Conservation (phyloP, 2,797 vertebrate genomes). For the Lithobates sylvaticus region DNA sequence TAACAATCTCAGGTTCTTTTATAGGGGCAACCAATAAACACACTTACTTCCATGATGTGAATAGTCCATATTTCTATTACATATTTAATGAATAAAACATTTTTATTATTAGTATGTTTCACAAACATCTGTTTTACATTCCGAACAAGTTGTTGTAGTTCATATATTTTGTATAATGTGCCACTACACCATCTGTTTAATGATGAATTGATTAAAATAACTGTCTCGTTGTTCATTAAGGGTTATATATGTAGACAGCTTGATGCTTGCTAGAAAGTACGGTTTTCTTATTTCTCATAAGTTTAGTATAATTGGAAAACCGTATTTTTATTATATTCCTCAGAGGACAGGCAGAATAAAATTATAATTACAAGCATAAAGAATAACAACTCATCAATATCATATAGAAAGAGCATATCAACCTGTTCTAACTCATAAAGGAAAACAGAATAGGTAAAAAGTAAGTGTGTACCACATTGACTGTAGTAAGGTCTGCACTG, state of each 20-base stretch:
- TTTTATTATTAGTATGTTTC: constrained; percentile 14
- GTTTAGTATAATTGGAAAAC: constrained; percentile 30
- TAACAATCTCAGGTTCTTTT: neutral
- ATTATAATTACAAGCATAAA: neutral
- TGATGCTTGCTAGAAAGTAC: constrained; percentile 7
- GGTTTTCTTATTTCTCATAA: constrained; percentile 36
- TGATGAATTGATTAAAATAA: constrained; percentile 46
- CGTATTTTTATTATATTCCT: constrained; percentile 29
- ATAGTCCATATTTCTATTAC: constrained; percentile 2
- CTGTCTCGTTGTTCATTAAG: constrained; percentile 42
- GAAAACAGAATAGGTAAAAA: neutral
- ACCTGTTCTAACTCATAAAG: neutral
- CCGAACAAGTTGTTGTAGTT: constrained; percentile 35
- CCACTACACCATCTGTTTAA: constrained; percentile 42
- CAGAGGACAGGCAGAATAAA: constrained; percentile 26
- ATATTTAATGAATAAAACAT: constrained; percentile 30
- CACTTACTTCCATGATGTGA: neutral
- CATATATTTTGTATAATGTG: constrained; percentile 48
- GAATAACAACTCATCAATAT: constrained; percentile 4
- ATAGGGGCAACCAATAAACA: neutral
- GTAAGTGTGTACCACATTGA: neutral
- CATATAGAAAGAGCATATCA: neutral
- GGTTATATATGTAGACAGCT: constrained; percentile 44
- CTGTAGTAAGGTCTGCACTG: neutral
- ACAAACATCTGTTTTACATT: constrained; percentile 49